phyloP scores from a whole-genome alignment of 2,797 vertebrate species.

The Geotrypetes seraphini region DNA sequence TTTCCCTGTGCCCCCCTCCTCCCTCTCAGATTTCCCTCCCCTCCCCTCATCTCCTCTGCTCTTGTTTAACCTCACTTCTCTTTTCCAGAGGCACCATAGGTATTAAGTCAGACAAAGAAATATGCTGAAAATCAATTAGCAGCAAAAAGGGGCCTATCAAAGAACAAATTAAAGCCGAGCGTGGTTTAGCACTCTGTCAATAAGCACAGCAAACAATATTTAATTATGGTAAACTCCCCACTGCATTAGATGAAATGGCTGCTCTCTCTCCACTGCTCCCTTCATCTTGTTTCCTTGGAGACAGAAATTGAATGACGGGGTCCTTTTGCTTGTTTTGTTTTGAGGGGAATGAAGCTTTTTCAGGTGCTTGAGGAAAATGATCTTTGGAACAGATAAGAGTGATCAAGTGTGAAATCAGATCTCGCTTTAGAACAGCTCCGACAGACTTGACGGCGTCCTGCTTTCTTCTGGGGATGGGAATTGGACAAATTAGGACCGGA shows the following conservation, averaged over 20 bases:
- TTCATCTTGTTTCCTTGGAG: background rate
- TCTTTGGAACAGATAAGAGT: background rate
- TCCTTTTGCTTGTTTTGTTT: background rate
- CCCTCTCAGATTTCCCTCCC: background rate
- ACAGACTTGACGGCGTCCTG: background rate
- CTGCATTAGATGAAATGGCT: background rate
- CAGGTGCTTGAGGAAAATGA: background rate
- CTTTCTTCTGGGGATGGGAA: background rate
- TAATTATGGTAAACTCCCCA: slow-evolving; percentile 42
- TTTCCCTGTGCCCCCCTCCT: too few species aligned
- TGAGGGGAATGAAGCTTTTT: background rate
- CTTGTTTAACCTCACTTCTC: slow-evolving; percentile 6
- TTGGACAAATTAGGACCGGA: too few species aligned
- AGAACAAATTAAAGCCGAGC: slow-evolving; percentile 46
- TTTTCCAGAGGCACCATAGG: slow-evolving; percentile 24
- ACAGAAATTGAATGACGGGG: background rate
- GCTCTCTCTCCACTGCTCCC: background rate
- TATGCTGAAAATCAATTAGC: slow-evolving; percentile 59
- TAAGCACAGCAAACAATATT: slow-evolving; percentile 53
- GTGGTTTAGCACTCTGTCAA: slow-evolving; percentile 56
- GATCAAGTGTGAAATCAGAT: background rate
- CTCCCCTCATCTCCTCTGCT: background rate
- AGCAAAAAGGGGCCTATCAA: slow-evolving; percentile 50
- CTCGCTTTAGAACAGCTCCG: background rate
- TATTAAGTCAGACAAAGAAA: slow-evolving; percentile 46